Percentiles rank a stretch among this genome's conserved stretches.
phyloP scores from a whole-genome alignment of 2,888 invertebrate species.

The Abrostola tripartita region DNA sequence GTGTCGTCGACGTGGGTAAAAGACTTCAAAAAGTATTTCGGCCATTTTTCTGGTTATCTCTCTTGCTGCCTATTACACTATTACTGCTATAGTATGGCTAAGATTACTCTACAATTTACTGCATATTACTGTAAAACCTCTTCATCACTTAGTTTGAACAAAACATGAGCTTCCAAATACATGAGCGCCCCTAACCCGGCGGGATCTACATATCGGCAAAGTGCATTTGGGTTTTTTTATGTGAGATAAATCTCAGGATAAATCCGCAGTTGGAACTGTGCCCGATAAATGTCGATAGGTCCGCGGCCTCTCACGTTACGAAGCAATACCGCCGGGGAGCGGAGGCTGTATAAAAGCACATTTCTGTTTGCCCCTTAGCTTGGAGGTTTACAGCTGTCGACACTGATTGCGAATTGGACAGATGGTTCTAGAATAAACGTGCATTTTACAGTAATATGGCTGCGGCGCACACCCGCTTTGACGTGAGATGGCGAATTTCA shows the following conservation, averaged over 20 bases:
- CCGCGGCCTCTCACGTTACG: conserved; percentile 18
- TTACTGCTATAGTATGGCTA: background rate
- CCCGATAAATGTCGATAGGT: conserved; percentile 45
- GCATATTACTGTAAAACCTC: background rate
- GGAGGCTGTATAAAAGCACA: conserved; percentile 2
- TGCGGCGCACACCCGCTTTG: conserved; percentile 2
- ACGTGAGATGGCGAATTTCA: conserved; percentile 17
- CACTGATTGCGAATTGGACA: conserved; percentile 21
- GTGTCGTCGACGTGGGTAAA: conserved; percentile 1
- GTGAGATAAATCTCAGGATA: conserved; percentile 25
- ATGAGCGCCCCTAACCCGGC: background rate
- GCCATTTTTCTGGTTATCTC: background rate
- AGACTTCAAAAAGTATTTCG: background rate
- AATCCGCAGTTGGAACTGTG: conserved; percentile 37
- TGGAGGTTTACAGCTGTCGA: conserved; percentile 18
- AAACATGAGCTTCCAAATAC: background rate
- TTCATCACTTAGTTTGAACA: too few species aligned
- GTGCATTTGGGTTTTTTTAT: conserved; percentile 29
- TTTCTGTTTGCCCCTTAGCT: conserved; percentile 16
- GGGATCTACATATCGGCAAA: conserved; percentile 34
- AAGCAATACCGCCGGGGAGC: conserved; percentile 22
- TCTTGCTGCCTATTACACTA: too few species aligned
- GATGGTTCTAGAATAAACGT: conserved; percentile 12
- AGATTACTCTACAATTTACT: background rate
- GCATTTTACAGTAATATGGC: background rate